A percentile compares a stretch with the other conserved stretches of the same genome.
Evolutionary conservation across 2,113 vertebrate genomes (phyloP).

Genomic region (Gymnobelideus leadbeateri): DNA sequence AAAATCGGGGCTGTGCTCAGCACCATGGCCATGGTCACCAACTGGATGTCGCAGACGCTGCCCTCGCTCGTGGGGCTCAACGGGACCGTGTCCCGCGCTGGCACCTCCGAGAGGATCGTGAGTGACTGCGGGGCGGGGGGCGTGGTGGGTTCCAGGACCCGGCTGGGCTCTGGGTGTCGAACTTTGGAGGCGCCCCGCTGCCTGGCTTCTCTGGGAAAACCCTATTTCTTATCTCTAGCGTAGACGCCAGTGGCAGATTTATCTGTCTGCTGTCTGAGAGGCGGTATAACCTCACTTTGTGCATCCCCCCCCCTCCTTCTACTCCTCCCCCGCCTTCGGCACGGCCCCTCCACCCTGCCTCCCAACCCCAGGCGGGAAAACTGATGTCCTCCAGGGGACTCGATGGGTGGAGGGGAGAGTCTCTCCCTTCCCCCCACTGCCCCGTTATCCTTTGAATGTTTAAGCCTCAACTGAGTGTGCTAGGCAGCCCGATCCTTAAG

Average conservation of each 20-base stretch:
- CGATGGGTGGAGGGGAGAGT: neutral
- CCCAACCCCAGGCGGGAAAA: neutral
- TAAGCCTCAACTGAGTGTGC: neutral
- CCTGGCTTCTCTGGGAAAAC: neutral
- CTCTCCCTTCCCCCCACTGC: neutral
- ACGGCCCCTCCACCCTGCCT: neutral
- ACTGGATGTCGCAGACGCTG: conserved; percentile 95
- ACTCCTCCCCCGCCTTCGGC: neutral
- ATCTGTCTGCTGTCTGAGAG: neutral
- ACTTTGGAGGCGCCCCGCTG: neutral
- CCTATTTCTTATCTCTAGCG: neutral
- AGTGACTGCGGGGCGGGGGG: conserved; percentile 77
- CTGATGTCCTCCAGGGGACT: neutral
- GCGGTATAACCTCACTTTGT: neutral
- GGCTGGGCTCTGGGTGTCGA: conserved; percentile 70
- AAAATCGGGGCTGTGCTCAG: conserved; percentile 95
- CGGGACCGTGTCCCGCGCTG: conserved; percentile 91
- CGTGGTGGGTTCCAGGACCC: conserved; percentile 37
- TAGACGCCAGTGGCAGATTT: neutral
- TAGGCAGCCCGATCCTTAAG: neutral
- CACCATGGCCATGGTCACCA: conserved; percentile 96
- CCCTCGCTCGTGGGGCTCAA: conserved; percentile 93
- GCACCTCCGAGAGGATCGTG: conserved; percentile 93
- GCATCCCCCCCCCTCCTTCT: neutral
- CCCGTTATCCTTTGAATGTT: neutral